Conservation (phyloP, 1,140 invertebrate species). For the Oryctes rhinoceros region DNA sequence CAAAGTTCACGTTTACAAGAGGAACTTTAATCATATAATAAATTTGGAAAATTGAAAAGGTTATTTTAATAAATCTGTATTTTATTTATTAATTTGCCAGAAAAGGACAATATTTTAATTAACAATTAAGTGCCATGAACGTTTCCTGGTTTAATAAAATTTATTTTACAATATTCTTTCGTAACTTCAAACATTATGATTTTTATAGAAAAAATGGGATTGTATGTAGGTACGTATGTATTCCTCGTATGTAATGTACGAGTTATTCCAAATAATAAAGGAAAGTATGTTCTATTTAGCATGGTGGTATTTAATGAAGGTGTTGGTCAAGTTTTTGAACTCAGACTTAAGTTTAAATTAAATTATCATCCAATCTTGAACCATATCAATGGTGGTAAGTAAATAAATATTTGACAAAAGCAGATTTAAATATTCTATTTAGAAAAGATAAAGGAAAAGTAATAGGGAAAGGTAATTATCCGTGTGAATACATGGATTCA, state of each 20-base stretch:
- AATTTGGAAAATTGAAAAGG: too few relatives aligned
- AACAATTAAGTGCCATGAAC: too few relatives aligned
- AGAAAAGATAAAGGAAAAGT: conserved; percentile 20
- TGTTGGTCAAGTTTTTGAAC: conserved; percentile 41
- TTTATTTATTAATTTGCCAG: too few relatives aligned
- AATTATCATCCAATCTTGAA: conserved; percentile 48
- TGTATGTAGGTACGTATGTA: too few relatives aligned
- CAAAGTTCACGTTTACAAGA: too few relatives aligned
- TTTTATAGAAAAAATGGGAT: conserved; percentile 47
- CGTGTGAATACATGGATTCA: conserved; percentile 55
- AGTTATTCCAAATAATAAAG: conserved; percentile 49
- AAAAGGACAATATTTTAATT: too few relatives aligned
- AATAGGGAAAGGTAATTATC: conserved; percentile 56
- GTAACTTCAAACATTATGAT: conserved; percentile 47
- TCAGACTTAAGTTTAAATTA: conserved; percentile 50
- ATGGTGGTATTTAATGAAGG: conserved; percentile 46
- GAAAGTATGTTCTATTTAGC: conserved; percentile 52
- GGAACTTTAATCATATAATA: too few relatives aligned
- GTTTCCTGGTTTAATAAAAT: too few relatives aligned
- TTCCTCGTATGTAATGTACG: conserved; percentile 34
- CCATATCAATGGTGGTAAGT: background rate
- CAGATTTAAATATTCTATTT: conserved; percentile 50
- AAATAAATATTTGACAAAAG: conserved; percentile 3
- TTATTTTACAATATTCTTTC: too few relatives aligned
- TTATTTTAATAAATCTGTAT: too few relatives aligned